Conservation (phyloP, 1,140 invertebrate genomes). For the Ceratina australensis region DNA sequence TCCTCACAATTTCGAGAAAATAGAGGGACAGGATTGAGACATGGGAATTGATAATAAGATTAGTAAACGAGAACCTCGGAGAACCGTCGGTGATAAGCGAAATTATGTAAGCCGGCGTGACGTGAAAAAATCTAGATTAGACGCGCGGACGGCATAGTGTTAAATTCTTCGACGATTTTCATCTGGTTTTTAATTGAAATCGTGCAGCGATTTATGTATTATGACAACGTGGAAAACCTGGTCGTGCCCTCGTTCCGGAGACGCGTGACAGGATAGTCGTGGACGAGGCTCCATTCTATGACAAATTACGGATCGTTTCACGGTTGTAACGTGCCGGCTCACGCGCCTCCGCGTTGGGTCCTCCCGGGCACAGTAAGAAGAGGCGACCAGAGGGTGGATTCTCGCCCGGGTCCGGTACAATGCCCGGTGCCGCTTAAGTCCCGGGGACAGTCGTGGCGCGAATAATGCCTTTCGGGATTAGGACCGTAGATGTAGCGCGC, state of each 20-base stretch:
- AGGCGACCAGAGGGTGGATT: constrained; percentile 53
- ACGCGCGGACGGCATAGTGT: too few relatives aligned
- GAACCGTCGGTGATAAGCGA: too few relatives aligned
- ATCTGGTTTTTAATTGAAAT: too few relatives aligned
- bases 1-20: too few relatives aligned
- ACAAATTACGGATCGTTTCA: constrained; percentile 75
- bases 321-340: constrained; percentile 66
- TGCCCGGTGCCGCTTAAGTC: constrained; percentile 58
- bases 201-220: too few relatives aligned
- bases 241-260: constrained; percentile 38
- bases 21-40: too few relatives aligned
- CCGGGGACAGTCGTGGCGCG: constrained; percentile 68
- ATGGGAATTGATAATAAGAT: too few relatives aligned
- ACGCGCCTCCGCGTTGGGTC: constrained; percentile 36
- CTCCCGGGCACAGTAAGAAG: constrained; percentile 55
- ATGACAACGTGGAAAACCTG: neutral
- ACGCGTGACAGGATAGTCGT: constrained; percentile 45
- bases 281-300: constrained; percentile 47
- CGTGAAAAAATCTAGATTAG: too few relatives aligned
- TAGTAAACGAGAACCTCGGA: too few relatives aligned
- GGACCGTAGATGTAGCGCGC: constrained; percentile 44
- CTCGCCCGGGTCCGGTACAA: constrained; percentile 55
- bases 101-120: too few relatives aligned
- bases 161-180: too few relatives aligned
- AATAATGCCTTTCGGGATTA: constrained; percentile 74